phyloP scores from a whole-genome alignment of 2,888 invertebrate genomes.

The Caradrina clavipalpis region DNA sequence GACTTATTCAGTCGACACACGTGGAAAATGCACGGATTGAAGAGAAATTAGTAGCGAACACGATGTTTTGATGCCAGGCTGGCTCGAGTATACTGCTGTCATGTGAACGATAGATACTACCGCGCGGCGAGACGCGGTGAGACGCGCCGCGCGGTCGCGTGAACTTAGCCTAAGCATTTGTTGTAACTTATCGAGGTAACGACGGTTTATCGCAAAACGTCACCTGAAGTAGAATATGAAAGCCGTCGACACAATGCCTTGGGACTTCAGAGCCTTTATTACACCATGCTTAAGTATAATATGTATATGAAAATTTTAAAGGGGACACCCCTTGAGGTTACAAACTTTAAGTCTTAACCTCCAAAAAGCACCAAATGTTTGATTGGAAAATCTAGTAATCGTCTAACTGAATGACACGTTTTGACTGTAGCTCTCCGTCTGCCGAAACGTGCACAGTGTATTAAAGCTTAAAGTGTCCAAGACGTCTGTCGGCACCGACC shows the following conservation, averaged over 20 bases:
- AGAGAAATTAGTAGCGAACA: too few species aligned
- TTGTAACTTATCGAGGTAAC: not conserved
- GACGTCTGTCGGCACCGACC: slow-evolving; percentile 24
- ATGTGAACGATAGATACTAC: too few species aligned
- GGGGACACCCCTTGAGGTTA: slow-evolving; percentile 55
- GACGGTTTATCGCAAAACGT: not conserved
- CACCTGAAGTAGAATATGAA: not conserved
- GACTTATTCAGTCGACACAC: too few species aligned
- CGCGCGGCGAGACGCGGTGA: too few species aligned
- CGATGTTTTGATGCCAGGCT: too few species aligned
- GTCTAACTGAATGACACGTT: slow-evolving; percentile 21
- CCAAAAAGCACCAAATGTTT: slow-evolving; percentile 60
- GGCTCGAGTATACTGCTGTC: too few species aligned
- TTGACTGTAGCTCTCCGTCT: slow-evolving; percentile 41
- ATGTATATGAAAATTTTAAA: slow-evolving; percentile 29
- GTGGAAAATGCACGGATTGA: too few species aligned
- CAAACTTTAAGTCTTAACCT: slow-evolving; percentile 59
- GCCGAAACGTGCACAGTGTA: slow-evolving; percentile 52
- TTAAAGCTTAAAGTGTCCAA: slow-evolving; percentile 56
- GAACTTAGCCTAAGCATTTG: too few species aligned
- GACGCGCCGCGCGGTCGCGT: too few species aligned
- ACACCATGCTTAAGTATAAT: slow-evolving; percentile 41
- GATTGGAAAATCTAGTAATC: slow-evolving; percentile 37
- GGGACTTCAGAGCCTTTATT: slow-evolving; percentile 39
- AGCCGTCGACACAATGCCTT: slow-evolving; percentile 31